Evolutionary conservation across 2,113 vertebrate species (phyloP).

Genomic region (Clarias magur): DNA sequence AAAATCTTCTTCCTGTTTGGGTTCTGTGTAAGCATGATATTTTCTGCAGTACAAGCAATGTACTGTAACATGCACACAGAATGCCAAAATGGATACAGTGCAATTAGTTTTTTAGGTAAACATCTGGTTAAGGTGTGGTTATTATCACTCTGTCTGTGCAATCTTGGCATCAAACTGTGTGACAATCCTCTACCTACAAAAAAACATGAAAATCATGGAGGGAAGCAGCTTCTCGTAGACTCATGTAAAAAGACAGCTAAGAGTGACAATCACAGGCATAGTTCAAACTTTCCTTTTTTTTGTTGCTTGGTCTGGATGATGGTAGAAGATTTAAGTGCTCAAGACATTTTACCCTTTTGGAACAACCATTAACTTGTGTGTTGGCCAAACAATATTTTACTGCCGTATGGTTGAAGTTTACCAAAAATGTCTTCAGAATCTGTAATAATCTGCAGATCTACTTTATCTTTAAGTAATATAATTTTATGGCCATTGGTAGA

Average conservation of each 20-base stretch:
- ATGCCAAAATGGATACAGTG: not conserved
- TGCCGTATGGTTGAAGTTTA: not conserved
- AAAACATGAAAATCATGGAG: constrained; percentile 52
- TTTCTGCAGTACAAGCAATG: not conserved
- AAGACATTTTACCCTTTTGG: not conserved
- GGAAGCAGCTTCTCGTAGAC: constrained; percentile 10
- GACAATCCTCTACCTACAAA: constrained; percentile 46
- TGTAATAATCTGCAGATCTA: not conserved
- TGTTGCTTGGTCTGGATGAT: constrained; percentile 12
- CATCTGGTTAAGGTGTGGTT: not conserved
- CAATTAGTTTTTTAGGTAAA: not conserved
- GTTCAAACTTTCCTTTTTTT: constrained; percentile 40
- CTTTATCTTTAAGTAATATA: too few species aligned
- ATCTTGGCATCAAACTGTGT: constrained; percentile 46
- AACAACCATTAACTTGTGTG: constrained; percentile 1
- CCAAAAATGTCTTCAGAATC: not conserved
- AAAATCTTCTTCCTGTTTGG: not conserved
- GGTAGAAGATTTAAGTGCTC: not conserved
- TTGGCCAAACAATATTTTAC: constrained; percentile 5
- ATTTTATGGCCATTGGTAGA: too few species aligned
- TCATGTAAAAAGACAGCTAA: constrained; percentile 25
- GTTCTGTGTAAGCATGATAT: not conserved
- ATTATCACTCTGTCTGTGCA: constrained; percentile 30
- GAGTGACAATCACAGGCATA: constrained; percentile 37
- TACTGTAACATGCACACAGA: not conserved